phyloP scores from a whole-genome alignment of 2,797 vertebrate genomes.

The Acanthurus tractus region DNA sequence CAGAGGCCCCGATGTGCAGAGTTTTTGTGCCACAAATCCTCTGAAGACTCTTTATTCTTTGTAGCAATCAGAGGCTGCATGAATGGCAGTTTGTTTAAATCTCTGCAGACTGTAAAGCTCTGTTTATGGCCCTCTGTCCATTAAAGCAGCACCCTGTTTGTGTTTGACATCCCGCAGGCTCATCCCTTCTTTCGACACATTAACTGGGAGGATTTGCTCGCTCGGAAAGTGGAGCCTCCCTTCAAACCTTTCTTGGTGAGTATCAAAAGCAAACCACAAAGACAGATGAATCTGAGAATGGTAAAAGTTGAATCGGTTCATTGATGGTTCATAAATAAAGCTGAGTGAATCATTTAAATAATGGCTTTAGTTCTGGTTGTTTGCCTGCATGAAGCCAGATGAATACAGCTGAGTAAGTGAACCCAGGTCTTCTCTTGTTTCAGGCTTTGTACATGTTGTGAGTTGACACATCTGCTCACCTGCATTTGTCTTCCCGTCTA shows the following conservation, averaged over 20 bases:
- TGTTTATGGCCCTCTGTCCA: not conserved
- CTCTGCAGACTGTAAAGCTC: not conserved
- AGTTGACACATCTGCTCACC: conserved; percentile 27
- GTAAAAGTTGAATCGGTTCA: not conserved
- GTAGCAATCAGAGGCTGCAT: not conserved
- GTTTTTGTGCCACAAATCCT: not conserved
- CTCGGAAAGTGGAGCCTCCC: conserved; percentile 96
- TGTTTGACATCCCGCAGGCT: conserved; percentile 75
- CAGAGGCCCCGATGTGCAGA: not conserved
- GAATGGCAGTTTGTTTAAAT: not conserved
- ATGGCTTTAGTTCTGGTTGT: not conserved
- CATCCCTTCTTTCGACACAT: conserved; percentile 97
- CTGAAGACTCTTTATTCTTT: too few relatives aligned
- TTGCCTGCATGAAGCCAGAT: not conserved
- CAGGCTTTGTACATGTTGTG: not conserved
- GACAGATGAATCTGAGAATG: not conserved
- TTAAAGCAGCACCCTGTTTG: conserved; percentile 8
- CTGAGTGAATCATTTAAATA: too few relatives aligned
- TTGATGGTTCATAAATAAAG: not conserved
- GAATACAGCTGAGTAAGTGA: conserved; percentile 2
- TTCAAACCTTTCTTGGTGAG: conserved; percentile 96
- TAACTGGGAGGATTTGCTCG: conserved; percentile 96
- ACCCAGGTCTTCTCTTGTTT: conserved; percentile 34
- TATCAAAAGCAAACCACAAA: conserved; percentile 32
- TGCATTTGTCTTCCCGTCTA: not conserved